These are phyloP conservation scores for Synodontis membranacea DNA, from an alignment of 2,113 vertebrate species.

Conservation along the genomic window DNA sequence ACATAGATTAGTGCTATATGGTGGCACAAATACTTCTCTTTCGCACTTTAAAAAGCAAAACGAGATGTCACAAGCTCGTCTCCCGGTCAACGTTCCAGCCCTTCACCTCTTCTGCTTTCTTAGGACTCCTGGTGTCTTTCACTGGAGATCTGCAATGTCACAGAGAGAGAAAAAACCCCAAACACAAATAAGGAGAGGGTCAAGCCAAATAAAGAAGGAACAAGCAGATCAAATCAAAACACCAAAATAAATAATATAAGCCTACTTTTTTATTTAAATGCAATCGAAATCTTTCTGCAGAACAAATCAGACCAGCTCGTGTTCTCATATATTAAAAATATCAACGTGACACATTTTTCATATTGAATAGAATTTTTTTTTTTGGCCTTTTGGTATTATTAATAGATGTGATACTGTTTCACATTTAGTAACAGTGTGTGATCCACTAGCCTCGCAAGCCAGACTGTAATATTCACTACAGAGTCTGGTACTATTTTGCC, in stretches of 20 bases:
- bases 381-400: not conserved
- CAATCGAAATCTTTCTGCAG: not conserved
- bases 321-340: not conserved
- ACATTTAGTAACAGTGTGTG: not conserved
- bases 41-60: slow-evolving; percentile 64
- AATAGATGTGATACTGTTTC: not conserved
- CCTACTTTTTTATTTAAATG: not conserved
- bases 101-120: slow-evolving; percentile 81
- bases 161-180: not conserved
- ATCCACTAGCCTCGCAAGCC: not conserved
- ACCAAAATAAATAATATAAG: not conserved
- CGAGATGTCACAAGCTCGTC: slow-evolving; percentile 92
- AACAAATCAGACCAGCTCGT: not conserved
- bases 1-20: slow-evolving; percentile 69
- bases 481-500: not conserved
- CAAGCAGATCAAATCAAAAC: not conserved
- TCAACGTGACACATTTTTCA: not conserved
- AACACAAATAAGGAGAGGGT: not conserved
- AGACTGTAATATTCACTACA: no score
- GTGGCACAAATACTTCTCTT: slow-evolving; percentile 79
- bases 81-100: slow-evolving; percentile 92
- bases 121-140: slow-evolving; percentile 76
- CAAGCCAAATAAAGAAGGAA: not conserved
- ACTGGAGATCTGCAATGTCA: slow-evolving; percentile 67
- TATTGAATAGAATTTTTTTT: not conserved